A percentile compares a stretch with the other conserved stretches of the same genome.
phyloP scores from a whole-genome alignment of 2,888 invertebrate genomes.

The Clusia tigrina region DNA sequence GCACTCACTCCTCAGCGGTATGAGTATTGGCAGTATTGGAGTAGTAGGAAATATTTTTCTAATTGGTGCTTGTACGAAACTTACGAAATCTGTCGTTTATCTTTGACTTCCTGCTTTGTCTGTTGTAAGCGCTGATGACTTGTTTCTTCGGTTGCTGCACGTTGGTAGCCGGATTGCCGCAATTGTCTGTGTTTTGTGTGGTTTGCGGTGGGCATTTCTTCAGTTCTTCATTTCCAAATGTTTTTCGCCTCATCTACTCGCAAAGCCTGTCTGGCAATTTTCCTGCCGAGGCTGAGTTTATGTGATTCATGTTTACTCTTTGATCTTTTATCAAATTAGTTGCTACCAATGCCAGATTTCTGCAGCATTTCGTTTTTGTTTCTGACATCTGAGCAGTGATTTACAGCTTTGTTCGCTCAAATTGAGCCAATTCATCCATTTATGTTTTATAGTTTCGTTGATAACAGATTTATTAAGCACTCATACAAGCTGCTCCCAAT shows the following conservation, averaged over 20 bases:
- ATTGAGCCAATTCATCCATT: too few relatives aligned
- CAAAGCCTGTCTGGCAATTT: neutral
- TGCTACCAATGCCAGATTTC: neutral
- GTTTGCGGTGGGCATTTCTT: conserved; percentile 6
- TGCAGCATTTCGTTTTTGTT: neutral
- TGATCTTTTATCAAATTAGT: conserved; percentile 7
- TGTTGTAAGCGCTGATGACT: conserved; percentile 9
- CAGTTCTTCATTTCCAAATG: conserved; percentile 9
- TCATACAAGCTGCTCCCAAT: too few relatives aligned
- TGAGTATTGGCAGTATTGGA: too few relatives aligned
- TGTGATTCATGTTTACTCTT: neutral
- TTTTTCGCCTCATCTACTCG: neutral
- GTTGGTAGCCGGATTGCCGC: too few relatives aligned
- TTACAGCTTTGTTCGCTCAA: neutral
- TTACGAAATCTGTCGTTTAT: conserved; percentile 7
- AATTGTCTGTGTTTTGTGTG: too few relatives aligned
- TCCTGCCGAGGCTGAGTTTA: neutral
- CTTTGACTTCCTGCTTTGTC: neutral
- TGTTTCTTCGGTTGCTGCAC: neutral
- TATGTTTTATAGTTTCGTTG: too few relatives aligned
- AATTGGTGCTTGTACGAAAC: conserved; percentile 7
- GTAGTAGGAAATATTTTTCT: conserved; percentile 1
- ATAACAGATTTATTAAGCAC: too few relatives aligned
- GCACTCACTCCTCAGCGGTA: neutral
- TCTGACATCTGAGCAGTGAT: conserved; percentile 4